Percentiles rank a stretch among this genome's conserved stretches.
Conservation (phyloP, 2,888 invertebrate species). For the Branchellion lobata region DNA sequence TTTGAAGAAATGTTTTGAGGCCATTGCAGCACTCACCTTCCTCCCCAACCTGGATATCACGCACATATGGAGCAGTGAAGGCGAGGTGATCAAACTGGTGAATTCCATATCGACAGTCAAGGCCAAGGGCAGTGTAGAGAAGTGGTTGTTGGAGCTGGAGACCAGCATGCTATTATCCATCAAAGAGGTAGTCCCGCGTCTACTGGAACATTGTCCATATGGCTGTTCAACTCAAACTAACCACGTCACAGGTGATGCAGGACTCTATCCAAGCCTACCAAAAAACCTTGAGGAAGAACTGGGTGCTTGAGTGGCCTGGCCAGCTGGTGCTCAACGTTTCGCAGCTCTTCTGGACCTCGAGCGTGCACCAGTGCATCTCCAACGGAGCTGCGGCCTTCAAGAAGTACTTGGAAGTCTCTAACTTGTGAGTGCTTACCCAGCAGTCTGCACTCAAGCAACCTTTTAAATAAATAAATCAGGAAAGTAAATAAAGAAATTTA, state of each 20-base stretch:
- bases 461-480: no score
- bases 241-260: slow-evolving; percentile 67
- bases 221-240: background rate
- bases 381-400: slow-evolving; percentile 62
- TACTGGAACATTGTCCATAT: no score
- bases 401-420: slow-evolving; percentile 73
- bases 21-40: slow-evolving; percentile 62
- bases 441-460: no score
- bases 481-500: no score
- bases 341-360: slow-evolving; percentile 56
- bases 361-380: slow-evolving; percentile 59
- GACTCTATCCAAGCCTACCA: slow-evolving; percentile 75
- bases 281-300: slow-evolving; percentile 62
- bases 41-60: slow-evolving; percentile 64
- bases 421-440: slow-evolving; percentile 61
- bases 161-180: slow-evolving; percentile 84
- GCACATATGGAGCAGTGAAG: slow-evolving; percentile 63
- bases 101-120: slow-evolving; percentile 63
- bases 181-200: slow-evolving; percentile 67
- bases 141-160: slow-evolving; percentile 88
- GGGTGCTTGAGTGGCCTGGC: slow-evolving; percentile 65
- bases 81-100: slow-evolving; percentile 61
- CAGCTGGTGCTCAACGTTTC: slow-evolving; percentile 63
- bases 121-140: slow-evolving; percentile 91
- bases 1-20: slow-evolving; percentile 64